Evolutionary conservation across 2,113 vertebrate species (phyloP).

Genomic region (Melanocharis versteri): DNA sequence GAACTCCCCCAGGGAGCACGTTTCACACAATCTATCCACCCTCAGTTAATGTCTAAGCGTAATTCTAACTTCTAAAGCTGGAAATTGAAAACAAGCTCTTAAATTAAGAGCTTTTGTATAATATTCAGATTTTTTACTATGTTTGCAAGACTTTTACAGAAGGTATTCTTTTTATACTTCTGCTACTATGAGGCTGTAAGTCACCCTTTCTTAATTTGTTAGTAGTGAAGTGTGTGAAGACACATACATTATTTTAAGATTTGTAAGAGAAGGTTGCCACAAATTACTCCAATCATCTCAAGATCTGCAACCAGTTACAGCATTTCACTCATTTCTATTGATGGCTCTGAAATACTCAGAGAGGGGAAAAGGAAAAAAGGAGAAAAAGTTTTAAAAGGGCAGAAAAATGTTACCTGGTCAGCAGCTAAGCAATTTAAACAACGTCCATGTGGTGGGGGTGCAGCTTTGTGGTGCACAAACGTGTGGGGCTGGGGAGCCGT

Average conservation of each 20-base stretch:
- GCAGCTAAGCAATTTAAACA: background rate
- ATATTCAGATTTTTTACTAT: background rate
- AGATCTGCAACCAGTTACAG: background rate
- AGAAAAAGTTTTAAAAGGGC: background rate
- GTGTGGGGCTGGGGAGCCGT: background rate
- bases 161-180: background rate
- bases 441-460: accelerated
- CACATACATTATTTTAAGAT: background rate
- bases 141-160: background rate
- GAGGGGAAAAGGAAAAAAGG: accelerated
- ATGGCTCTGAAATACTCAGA: background rate
- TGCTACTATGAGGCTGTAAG: background rate
- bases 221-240: background rate
- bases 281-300: background rate
- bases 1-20: background rate
- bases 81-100: background rate
- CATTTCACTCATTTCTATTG: background rate
- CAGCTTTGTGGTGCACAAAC: background rate
- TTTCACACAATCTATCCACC: background rate
- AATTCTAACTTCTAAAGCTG: background rate
- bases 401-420: background rate
- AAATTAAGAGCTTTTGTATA: background rate
- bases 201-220: background rate
- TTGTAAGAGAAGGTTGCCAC: background rate
- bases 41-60: background rate